phyloP scores from a whole-genome alignment of 2,888 invertebrate species.

The Bimastos eiseni region DNA sequence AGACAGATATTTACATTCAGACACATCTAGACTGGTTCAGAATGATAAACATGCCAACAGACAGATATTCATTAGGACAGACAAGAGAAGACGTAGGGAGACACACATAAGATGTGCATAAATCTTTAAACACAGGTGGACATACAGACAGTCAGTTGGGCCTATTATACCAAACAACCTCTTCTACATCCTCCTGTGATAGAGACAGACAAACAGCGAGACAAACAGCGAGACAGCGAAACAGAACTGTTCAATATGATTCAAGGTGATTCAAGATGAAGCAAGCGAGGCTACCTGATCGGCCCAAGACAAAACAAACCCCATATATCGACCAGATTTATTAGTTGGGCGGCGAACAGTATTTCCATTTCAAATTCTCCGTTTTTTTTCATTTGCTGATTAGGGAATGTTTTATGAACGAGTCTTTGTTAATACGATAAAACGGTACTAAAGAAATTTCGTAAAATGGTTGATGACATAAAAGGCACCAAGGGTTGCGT shows the following conservation, averaged over 20 bases:
- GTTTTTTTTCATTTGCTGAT: not conserved
- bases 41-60: not conserved
- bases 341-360: not conserved
- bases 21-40: not conserved
- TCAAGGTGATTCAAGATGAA: not conserved
- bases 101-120: too few species aligned
- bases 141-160: not conserved
- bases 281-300: not conserved
- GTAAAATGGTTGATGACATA: not conserved
- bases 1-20: not conserved
- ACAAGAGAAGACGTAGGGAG: not conserved
- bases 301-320: not conserved
- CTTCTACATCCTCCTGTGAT: not conserved
- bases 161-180: not conserved
- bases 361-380: slow-evolving; percentile 4
- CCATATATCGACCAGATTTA: not conserved
- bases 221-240: not conserved
- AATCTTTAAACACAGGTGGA: not conserved
- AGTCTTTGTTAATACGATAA: not conserved
- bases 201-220: not conserved
- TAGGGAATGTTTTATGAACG: not conserved
- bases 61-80: not conserved
- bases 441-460: not conserved
- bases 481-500: not conserved
- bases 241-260: not conserved